Conservation (phyloP, 2,888 invertebrate genomes). For the Lacanobia wlatinum region DNA sequence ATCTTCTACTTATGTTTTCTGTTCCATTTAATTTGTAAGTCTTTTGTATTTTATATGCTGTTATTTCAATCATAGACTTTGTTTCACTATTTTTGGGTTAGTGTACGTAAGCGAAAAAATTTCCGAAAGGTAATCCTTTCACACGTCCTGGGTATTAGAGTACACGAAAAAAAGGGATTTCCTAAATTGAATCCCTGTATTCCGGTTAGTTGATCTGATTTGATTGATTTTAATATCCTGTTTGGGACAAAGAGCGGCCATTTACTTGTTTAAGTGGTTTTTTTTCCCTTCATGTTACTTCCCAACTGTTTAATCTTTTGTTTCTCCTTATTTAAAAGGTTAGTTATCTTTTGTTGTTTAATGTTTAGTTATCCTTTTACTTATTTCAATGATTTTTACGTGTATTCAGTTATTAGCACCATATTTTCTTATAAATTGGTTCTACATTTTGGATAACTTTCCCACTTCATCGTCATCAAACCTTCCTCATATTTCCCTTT, state of each 20-base stretch:
- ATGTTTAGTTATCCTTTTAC: not conserved
- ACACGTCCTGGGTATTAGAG: not conserved
- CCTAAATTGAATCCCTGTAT: not conserved
- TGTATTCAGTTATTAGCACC: not conserved
- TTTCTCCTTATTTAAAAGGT: not conserved
- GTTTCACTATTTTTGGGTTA: not conserved
- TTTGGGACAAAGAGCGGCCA: not conserved
- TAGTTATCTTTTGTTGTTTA: not conserved
- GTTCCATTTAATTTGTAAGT: too few species aligned
- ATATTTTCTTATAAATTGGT: not conserved
- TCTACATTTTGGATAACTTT: not conserved
- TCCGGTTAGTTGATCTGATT: not conserved
- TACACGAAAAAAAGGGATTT: not conserved
- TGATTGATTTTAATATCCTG: not conserved
- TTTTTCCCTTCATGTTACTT: not conserved
- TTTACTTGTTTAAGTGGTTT: not conserved
- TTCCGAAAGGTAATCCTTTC: not conserved
- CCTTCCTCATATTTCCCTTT: not conserved
- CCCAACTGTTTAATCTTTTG: not conserved
- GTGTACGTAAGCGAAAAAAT: not conserved
- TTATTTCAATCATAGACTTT: not conserved
- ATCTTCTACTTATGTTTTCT: not conserved
- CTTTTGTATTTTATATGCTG: too few species aligned
- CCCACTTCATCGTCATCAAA: not conserved
- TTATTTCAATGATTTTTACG: not conserved